phyloP scores from a whole-genome alignment of 2,797 vertebrate genomes.

The Macrochelys suwanniensis region DNA sequence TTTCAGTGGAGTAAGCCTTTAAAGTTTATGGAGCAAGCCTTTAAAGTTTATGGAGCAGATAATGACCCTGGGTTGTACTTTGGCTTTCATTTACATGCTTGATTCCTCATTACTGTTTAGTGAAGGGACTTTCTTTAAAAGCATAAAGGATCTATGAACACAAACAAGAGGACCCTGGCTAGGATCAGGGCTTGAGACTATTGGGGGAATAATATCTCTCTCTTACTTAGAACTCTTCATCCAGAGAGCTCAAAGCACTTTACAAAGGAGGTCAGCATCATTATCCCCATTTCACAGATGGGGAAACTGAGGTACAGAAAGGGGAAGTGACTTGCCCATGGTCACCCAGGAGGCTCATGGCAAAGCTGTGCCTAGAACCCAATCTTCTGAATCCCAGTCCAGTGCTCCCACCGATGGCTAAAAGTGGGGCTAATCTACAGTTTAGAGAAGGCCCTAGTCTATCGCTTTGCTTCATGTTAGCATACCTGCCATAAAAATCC shows the following conservation, averaged over 20 bases:
- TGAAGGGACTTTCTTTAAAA: background rate
- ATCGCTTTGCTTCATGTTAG: rapidly evolving
- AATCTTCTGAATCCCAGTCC: background rate
- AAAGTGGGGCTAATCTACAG: background rate
- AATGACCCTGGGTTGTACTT: background rate
- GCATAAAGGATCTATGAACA: rapidly evolving
- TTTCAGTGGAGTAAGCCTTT: rapidly evolving
- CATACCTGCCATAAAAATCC: background rate
- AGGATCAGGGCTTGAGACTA: background rate
- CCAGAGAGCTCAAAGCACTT: background rate
- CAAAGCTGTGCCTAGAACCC: background rate
- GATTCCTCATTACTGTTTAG: rapidly evolving
- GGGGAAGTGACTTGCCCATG: background rate
- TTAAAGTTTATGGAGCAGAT: background rate
- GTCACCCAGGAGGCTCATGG: background rate
- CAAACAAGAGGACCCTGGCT: background rate
- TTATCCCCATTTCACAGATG: background rate
- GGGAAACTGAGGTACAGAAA: background rate
- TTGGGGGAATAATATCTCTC: background rate
- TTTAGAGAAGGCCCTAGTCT: background rate
- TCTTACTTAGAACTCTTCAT: background rate
- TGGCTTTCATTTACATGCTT: rapidly evolving
- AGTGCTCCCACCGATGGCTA: background rate
- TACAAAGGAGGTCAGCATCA: background rate
- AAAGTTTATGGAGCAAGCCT: background rate